phyloP scores from a whole-genome alignment of 2,797 vertebrate species.

The Intellagama lesueurii region DNA sequence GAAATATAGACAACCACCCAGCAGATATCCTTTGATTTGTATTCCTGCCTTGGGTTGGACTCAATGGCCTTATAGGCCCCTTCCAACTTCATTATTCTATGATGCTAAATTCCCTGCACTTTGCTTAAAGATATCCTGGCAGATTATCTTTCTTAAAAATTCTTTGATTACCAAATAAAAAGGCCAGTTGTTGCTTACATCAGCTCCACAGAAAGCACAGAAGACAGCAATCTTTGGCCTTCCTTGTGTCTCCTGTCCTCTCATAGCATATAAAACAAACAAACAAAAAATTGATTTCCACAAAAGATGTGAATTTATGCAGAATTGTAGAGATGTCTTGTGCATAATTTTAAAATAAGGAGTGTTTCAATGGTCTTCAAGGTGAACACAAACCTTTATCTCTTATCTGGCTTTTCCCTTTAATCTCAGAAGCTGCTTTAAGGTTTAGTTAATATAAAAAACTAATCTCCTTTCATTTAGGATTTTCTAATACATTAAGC shows the following conservation, averaged over 20 bases:
- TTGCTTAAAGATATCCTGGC: neutral
- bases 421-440: neutral
- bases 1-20: too few species aligned
- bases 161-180: neutral
- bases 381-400: slow-evolving; percentile 25
- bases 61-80: too few species aligned
- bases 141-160: neutral
- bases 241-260: neutral
- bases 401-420: slow-evolving; percentile 16
- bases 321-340: neutral
- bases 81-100: too few species aligned
- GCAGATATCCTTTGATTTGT: too few species aligned
- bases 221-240: neutral
- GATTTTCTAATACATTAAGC: slow-evolving; percentile 43
- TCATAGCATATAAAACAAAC: neutral
- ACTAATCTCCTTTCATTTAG: slow-evolving; percentile 5
- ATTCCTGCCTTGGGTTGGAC: too few species aligned
- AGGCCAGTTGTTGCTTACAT: neutral
- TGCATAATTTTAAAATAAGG: neutral
- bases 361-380: slow-evolving; percentile 4
- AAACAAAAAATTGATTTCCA: slow-evolving; percentile 12
- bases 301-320: neutral
- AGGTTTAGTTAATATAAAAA: slow-evolving; percentile 19
- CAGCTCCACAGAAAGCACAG: neutral
- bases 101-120: too few species aligned